Evolutionary conservation across 30 jellyfish, hydroid and myxozoan species (phyloP), one percentile per base, ranked within the genome.

Genomic region (Aurelia sp.): DNA sequence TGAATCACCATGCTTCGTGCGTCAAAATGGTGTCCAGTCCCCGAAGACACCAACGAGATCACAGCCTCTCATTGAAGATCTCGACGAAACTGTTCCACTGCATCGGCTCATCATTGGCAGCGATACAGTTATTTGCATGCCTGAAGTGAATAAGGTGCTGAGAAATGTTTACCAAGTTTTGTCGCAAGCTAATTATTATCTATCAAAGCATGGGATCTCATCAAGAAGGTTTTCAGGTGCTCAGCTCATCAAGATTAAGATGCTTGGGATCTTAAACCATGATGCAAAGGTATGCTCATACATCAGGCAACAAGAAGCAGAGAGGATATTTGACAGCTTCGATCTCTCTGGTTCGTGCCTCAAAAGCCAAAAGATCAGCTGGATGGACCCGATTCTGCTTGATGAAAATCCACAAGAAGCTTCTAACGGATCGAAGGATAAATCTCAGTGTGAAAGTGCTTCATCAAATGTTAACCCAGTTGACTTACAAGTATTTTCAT

Each of bases 241-340:
- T 20, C 99, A 94, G 78, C 87, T 94, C 21, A 94, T 94, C 63
- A 95, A 93, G 59, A 89, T 94, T 51, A 94, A 94, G 66, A 94
- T 94, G 99, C 90, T 94, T 18, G 99, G 99, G 21, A 88, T 94
- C 35, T 76, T 94, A 15, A 93, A 93, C 23, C 99, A 94, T 52
- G 99, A 94, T 68, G 99, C 99, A 6, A 94, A 94, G 73, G 99
- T 94, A 10, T 94, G 99, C 84, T 94, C 99, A 11, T 88, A 94
- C 78, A 94, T 94, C 17, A 77, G 71, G 60, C 99, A 94, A 57
- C 88, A 80, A 12, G 99, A 94, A 82, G 99, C 99, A 51, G 99
- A 94, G 76, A 73, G 92, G 60, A 90, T 94, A n/a, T 94, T 94
- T 85, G 99, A 94, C 60, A 94, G 97, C 50, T 94, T 94, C 82